Conservation (phyloP, 1,140 invertebrate species). For the Eupeodes corollae region DNA sequence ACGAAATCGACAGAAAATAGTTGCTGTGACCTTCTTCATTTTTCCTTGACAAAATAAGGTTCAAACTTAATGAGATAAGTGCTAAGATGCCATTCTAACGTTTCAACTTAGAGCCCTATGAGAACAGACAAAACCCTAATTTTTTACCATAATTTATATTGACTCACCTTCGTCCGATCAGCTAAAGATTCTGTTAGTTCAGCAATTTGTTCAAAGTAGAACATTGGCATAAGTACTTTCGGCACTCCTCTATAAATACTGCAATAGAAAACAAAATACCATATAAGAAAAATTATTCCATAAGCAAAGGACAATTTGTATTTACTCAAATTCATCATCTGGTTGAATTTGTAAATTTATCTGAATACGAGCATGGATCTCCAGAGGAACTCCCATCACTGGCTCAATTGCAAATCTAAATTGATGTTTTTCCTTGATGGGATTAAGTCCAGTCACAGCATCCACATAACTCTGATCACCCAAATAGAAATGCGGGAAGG, state of each 20-base stretch:
- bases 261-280: conserved; percentile 13
- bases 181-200: conserved; percentile 47
- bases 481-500: conserved; percentile 77
- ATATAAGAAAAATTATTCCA: conserved; percentile 1
- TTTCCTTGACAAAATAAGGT: too few relatives aligned
- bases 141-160: neutral
- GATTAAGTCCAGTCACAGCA: conserved; percentile 56
- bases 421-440: conserved; percentile 54
- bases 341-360: conserved; percentile 57
- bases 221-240: conserved; percentile 48
- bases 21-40: too few relatives aligned
- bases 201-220: conserved; percentile 64
- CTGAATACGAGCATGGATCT: conserved; percentile 56
- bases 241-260: conserved; percentile 44
- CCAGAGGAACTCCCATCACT: conserved; percentile 53
- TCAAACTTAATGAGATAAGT: too few relatives aligned
- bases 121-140: neutral
- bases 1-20: too few relatives aligned
- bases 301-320: conserved; percentile 7
- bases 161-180: conserved; percentile 40
- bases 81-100: too few relatives aligned
- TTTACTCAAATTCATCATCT: conserved; percentile 45
- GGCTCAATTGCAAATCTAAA: conserved; percentile 63
- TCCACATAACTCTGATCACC: conserved; percentile 56
- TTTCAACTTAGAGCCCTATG: neutral